Base-by-base conservation (phyloP, 2,797 vertebrate genomes). In the Chrysolophus pictus region DNA sequence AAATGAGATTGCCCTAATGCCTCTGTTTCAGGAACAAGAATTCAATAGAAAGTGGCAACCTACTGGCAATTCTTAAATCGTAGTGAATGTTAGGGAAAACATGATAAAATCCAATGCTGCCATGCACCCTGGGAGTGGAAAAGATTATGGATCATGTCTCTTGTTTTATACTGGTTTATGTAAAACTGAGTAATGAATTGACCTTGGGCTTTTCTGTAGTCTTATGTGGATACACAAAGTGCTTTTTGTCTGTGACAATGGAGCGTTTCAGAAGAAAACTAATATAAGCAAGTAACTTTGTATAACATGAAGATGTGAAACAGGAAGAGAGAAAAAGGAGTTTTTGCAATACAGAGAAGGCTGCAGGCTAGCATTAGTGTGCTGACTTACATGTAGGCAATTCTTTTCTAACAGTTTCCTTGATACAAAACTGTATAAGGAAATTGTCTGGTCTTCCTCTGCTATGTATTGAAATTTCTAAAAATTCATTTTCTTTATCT, bases 161-260 rank as follows among this genome's bases (percentile, higher is more conserved):
- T 51, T 6, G 14, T 64, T 84, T 58, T 62, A n/a, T 31, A 11
- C 29, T 60, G 24, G 24, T 69, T 35, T 78, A 0, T 53, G 26
- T 84, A 69, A 51, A 77, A 72, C 9, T 39, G n/a, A 81, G n/a
- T 73, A 70, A n/a, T 39, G 37, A 81, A 19, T 12, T 56, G 13
- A 29, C 0, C 1, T 7, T 41, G 29, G 6, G 5, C 33, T 78
- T 68, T 84, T 33, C 14, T 58, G 0, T 60, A 16, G 44, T 26
- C 1, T 1, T 51, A 5, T 62, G 10, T 78, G 9, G 51, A 84
- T 74, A 1, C n/a, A 3, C 2, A 23, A 68, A 31, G 14, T 2
- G 2, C 8, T 77, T 86, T 70, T 64, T 24, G 53, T 79, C 17
- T 75, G 24, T 68, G 29, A 22, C 2, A 2, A 26, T 62, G 79